Evolutionary conservation across 2,888 invertebrate species (phyloP), one percentile per base, ranked within the genome.

Genomic region (Pammene fasciana): DNA sequence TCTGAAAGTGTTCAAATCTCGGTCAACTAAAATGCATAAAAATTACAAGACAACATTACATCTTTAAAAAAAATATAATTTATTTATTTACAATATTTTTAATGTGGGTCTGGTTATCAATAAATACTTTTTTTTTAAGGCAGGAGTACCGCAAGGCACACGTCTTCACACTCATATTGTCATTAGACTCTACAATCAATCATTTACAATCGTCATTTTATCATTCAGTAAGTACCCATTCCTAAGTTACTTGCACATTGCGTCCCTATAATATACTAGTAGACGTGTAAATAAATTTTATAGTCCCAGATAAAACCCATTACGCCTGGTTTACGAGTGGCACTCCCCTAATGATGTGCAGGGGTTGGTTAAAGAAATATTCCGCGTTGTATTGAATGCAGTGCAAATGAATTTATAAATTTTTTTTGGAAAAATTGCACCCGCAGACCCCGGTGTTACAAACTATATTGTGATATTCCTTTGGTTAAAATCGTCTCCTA

Each of bases 211-310:
- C 73, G 75, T 74, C 70, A 75, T 70, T 74, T 74, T 73, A 75
- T 64, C 68, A 72, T 62, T 36, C 43, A 41, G 43, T 55, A 65
- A 64, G 57, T 48, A 48, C 54, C 46, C 54, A 71, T 61, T 52
- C 65, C 67, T 71, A 72, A 70, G 72, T 75, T 73, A 75, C 80
- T 72, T 74, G 76, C 78, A 75, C 84, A 85, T 85, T 85, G 82
- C 74, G 79, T 81, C 79, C 73, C 81, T 78, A 84, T 85, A 83
- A 84, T 84, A 81, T 81, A 84, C 75, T 79, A 74, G 78, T 79
- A 81, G 84, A 87, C 80, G 86, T 84, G 88, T 89, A 88, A 89
- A 89, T 89, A 89, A 84, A 88, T 88, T 90, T 90, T 90, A 90
- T 88, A 87, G 88, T 81, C 83, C 77, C 79, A 89, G 90, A 92